phyloP scores from a whole-genome alignment of 2,888 invertebrate genomes.

The Autographa gamma region DNA sequence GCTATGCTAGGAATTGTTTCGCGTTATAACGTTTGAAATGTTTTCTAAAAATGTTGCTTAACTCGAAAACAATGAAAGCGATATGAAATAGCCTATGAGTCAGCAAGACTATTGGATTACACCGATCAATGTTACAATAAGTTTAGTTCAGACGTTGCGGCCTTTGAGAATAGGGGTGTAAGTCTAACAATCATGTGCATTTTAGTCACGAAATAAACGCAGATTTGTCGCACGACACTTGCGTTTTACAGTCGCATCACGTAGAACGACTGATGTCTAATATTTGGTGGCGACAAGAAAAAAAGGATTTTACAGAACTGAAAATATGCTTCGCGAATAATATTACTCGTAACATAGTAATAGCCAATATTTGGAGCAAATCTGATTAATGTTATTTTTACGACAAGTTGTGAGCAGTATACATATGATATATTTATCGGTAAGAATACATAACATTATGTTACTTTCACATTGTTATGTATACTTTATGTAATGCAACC shows the following conservation, averaged over 20 bases:
- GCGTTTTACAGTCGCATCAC: conserved; percentile 64
- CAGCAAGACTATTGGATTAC: conserved; percentile 31
- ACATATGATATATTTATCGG: neutral
- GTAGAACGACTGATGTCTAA: conserved; percentile 72
- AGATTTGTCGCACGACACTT: conserved; percentile 59
- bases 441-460: neutral
- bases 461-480: neutral
- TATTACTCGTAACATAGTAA: conserved; percentile 1
- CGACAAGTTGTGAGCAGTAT: too few relatives aligned
- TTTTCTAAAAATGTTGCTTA: conserved; percentile 32
- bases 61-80: conserved; percentile 27
- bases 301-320: conserved; percentile 67
- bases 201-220: conserved; percentile 59
- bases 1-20: conserved; percentile 29
- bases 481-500: neutral
- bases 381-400: too few relatives aligned
- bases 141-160: conserved; percentile 42
- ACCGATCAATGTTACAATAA: conserved; percentile 26
- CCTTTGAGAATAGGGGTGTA: conserved; percentile 50
- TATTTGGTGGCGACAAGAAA: conserved; percentile 70
- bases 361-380: neutral
- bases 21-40: conserved; percentile 29
- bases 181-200: conserved; percentile 50
- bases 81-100: conserved; percentile 34
- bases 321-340: conserved; percentile 58